These are phyloP conservation scores for Proterorhinus semilunaris DNA, from an alignment of 2,113 vertebrate species.

Conservation along the genomic window DNA sequence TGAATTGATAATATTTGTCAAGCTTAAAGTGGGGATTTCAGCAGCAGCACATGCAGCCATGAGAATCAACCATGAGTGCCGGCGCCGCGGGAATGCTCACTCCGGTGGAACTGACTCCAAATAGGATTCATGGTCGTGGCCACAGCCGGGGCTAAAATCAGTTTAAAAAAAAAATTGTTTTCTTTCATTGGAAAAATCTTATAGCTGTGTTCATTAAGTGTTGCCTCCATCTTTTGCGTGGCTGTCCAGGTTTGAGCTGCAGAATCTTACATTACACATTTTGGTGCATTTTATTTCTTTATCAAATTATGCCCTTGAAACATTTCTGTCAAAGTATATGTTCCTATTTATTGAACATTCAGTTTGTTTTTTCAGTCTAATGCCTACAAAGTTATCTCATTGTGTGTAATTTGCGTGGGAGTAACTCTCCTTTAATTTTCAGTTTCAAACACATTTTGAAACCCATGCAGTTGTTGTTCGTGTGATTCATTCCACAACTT, in stretches of 20 bases:
- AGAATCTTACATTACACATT: too few species aligned
- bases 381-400: neutral
- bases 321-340: too few species aligned
- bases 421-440: neutral
- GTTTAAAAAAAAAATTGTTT: too few species aligned
- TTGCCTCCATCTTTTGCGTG: too few species aligned
- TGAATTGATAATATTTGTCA: slow-evolving; percentile 54
- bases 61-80: slow-evolving; percentile 14
- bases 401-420: neutral
- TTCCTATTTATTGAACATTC: too few species aligned
- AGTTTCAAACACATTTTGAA: neutral
- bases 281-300: too few species aligned
- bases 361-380: neutral
- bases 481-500: neutral
- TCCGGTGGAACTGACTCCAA: slow-evolving; percentile 21
- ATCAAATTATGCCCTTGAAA: too few species aligned
- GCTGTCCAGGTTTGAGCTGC: too few species aligned
- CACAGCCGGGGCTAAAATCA: slow-evolving; percentile 7
- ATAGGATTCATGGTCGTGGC: slow-evolving; percentile 8
- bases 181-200: neutral
- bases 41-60: slow-evolving; percentile 33
- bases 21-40: slow-evolving; percentile 41
- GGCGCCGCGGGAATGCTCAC: slow-evolving; percentile 18
- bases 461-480: neutral
- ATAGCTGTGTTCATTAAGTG: neutral